Percentiles rank a stretch among this genome's conserved stretches.
Conservation (phyloP, 2,888 invertebrate genomes). For the Luffia ferchaultella region DNA sequence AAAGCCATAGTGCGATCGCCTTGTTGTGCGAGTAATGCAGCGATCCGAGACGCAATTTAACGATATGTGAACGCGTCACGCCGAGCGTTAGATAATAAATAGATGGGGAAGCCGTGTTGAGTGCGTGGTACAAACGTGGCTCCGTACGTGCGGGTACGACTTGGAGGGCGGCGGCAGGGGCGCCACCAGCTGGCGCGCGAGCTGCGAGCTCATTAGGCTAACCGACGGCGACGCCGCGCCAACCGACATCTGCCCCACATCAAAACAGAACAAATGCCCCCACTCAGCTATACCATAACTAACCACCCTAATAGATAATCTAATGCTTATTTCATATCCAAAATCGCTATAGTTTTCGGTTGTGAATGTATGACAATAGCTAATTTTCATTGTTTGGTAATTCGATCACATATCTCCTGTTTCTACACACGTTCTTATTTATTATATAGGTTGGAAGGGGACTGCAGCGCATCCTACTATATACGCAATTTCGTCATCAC, state of each 20-base stretch:
- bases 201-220: conserved; percentile 66
- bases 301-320: neutral
- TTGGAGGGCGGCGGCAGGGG: conserved; percentile 60
- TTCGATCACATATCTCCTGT: too few relatives aligned
- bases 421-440: too few relatives aligned
- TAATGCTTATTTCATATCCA: too few relatives aligned
- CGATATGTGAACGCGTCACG: conserved; percentile 15
- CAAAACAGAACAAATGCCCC: neutral
- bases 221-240: conserved; percentile 32
- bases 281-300: neutral
- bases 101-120: conserved; percentile 58
- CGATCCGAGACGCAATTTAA: too few relatives aligned
- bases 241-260: conserved; percentile 43
- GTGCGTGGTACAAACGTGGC: conserved; percentile 64
- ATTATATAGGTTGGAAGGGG: too few relatives aligned
- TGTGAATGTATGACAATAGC: too few relatives aligned
- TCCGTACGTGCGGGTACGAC: conserved; percentile 55
- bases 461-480: too few relatives aligned
- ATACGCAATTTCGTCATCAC: too few relatives aligned
- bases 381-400: too few relatives aligned
- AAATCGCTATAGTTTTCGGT: too few relatives aligned
- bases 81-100: conserved; percentile 27
- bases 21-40: too few relatives aligned
- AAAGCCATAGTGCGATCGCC: too few relatives aligned
- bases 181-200: conserved; percentile 68